A percentile compares a stretch with the other conserved stretches of the same genome.
phyloP scores from a whole-genome alignment of 1,140 invertebrate species.

The Scaptomyza montana region DNA sequence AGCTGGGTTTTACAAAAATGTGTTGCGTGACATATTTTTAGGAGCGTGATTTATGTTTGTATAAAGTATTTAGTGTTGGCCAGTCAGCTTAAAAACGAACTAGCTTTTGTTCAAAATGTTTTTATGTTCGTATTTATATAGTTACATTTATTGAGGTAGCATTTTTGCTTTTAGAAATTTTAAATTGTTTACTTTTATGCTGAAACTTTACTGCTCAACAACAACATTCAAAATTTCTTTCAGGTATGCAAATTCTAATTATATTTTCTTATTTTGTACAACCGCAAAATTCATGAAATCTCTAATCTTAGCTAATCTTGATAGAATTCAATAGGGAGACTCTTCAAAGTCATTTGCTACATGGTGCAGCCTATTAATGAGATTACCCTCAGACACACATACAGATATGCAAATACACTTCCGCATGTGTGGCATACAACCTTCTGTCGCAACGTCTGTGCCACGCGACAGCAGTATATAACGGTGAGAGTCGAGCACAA shows the following conservation, averaged over 20 bases:
- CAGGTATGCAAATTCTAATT: not conserved
- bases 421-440: constrained; percentile 44
- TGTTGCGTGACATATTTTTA: constrained; percentile 2
- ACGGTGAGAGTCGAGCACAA: constrained; percentile 40
- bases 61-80: not conserved
- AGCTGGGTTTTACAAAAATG: not conserved
- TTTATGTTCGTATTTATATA: no score
- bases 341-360: constrained; percentile 5
- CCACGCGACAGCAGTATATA: constrained; percentile 28
- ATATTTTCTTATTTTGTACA: not conserved
- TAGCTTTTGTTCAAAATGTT: no score
- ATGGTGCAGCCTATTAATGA: constrained; percentile 36
- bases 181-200: no score
- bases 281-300: no score
- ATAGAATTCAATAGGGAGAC: not conserved
- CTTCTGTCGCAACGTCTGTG: constrained; percentile 64
- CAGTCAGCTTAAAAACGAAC: not conserved
- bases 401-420: not conserved
- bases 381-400: constrained; percentile 37
- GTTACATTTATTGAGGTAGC: no score
- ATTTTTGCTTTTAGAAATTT: no score
- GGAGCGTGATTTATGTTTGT: not conserved
- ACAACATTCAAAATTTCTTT: no score
- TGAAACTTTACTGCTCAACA: no score
- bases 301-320: not conserved